Evolutionary conservation across 2,797 vertebrate genomes (phyloP), one percentile per base, ranked within the genome.

Genomic region (Melanotaenia parkinsoni): DNA sequence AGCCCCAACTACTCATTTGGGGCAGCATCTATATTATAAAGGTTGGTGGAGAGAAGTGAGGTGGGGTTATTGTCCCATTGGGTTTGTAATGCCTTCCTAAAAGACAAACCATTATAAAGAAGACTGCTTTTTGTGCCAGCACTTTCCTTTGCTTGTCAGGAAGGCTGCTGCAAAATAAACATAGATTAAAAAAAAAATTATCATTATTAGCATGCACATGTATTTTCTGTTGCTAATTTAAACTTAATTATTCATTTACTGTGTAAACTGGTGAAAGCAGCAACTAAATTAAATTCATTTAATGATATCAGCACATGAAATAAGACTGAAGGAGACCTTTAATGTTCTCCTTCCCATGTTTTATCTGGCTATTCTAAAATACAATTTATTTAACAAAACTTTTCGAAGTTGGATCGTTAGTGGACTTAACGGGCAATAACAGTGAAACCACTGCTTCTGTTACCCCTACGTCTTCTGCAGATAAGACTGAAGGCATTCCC

Each of bases 1-100:
- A 92, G 83, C 76, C 74, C 80, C 82, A 89, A 89, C 82, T 89
- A 83, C 85, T 90, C 90, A 85, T 84, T 82, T 88, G 85, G 77
- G 85, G 77, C 76, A 76, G 70, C 2, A 62, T 86, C 62, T 87
- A 77, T 88, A 75, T 88, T 88, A 87, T 82, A 74, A 79, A 79
- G 74, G 74, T 67, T 76, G 59, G 70, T 53, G 67, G 57, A 62
- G 58, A 64, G 76, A 81, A 59, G 53, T 69, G 59, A 66, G 70
- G 80, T 73, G 74, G 71, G 78, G 73, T 86, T 82, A 82, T 75
- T 74, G 84, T 80, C 82, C 88, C 75, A 47, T 38, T 83, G 84
- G 83, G 74, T 83, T 77, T 89, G 64, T 76, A 74, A 76, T 78
- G 63, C 58, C 66, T 66, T 82, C 74, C 70, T 86, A 69, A 78